Base-by-base conservation (phyloP, 1,140 invertebrate species). In the Gryllus bimaculatus region DNA sequence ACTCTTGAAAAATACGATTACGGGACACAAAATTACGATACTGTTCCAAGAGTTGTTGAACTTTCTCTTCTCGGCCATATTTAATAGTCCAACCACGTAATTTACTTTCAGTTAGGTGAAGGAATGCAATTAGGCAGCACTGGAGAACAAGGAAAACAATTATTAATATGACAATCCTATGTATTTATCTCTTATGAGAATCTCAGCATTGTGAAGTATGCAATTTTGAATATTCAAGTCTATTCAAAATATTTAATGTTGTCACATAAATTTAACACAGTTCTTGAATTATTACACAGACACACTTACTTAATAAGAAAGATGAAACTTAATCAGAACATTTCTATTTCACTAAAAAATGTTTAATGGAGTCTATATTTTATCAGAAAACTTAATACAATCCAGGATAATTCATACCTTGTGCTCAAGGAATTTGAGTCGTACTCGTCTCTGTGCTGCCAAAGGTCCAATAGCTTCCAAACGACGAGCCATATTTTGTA, bases 1-100 rank as follows among this genome's bases (percentile, higher is more conserved):
- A 97, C 86, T 96, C 95, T 85, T 97, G 94, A 87, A 97, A 96
- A 82, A 98, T 94, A 85, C 95, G 92, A 86, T 96, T 96, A 82
- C 91, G 91, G 7, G 94, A 94, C 15, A 98, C 95, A 87, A 96
- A 97, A 88, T 94, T 95, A 81, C 93, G 90, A 84, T 97, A 98
- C 83, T 98, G 95, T 81, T 94, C 92, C 81, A 97, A 86, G 85
- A 97, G 90, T 81, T 92, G 91, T 83, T 93, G 90, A 5, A 96
- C 95, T 84, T 94, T 92, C 79, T 95, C 92, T 83, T 95, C 91
- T 12, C 89, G 87, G 20, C 95, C 95, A 84, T 96, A 97, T 85
- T 97, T 98, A 0, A 92, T 90, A 80, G 92, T 95, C 96, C 96
- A 98, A 73, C 90, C 87, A 85, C 93, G 92, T 80, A 98, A 86